Conservation (phyloP, 1,140 invertebrate species). For the Drosophila suzukii region DNA sequence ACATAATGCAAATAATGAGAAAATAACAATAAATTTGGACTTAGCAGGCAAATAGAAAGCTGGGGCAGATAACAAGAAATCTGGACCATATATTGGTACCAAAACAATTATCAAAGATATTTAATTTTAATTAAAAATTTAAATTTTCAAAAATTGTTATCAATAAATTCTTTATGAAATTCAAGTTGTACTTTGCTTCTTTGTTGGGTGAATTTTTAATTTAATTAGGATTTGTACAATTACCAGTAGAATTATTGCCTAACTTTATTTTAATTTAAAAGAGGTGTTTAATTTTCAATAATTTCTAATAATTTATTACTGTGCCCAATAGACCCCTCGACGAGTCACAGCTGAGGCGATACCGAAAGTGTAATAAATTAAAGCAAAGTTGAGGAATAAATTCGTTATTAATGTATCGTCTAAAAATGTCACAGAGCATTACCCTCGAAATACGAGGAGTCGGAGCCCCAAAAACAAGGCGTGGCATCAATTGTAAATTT, state of each 20-base stretch:
- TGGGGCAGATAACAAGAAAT: constrained; percentile 17
- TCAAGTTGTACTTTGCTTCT: no score
- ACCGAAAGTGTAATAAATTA: constrained; percentile 68
- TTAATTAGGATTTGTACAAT: no score
- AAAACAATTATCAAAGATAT: constrained; percentile 32
- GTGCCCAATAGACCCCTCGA: constrained; percentile 1
- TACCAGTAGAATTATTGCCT: no score
- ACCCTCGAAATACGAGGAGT: constrained; percentile 50
- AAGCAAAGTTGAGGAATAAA: constrained; percentile 63
- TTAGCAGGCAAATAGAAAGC: constrained; percentile 30
- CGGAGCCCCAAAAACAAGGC: neutral
- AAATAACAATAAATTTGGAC: constrained; percentile 74
- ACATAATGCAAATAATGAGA: constrained; percentile 70
- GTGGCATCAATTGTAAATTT: constrained; percentile 22
- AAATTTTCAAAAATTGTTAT: no score
- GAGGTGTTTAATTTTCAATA: neutral
- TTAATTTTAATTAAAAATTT: no score
- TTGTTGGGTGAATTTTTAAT: no score
- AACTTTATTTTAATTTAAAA: no score
- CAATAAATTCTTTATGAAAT: no score
- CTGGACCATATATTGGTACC: constrained; percentile 27
- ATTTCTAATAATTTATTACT: neutral
- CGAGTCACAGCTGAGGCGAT: constrained; percentile 59
- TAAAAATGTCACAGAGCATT: constrained; percentile 77
- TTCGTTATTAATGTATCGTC: constrained; percentile 74